Percentiles rank a stretch among this genome's conserved stretches.
These are phyloP conservation scores for Megalops cyprinoides DNA, from an alignment of 2,797 vertebrate species.

Conservation along the genomic window DNA sequence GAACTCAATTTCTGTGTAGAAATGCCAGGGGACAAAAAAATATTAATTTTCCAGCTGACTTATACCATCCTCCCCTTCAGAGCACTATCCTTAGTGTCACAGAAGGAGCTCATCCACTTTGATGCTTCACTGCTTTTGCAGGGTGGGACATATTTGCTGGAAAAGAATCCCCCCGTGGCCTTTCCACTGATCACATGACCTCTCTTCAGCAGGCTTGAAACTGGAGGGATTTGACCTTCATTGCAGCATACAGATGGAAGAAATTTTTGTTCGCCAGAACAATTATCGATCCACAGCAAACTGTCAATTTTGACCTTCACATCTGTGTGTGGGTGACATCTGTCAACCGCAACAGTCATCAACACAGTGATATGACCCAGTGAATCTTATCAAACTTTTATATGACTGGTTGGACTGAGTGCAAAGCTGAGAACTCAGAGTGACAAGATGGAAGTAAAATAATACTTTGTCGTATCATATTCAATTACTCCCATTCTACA, in stretches of 20 bases:
- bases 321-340: background rate
- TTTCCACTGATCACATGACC: background rate
- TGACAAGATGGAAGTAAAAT: background rate
- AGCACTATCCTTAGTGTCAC: background rate
- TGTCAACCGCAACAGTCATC: background rate
- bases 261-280: background rate
- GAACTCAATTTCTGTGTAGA: background rate
- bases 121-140: background rate
- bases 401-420: background rate
- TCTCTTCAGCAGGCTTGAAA: background rate
- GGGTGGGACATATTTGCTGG: too few relatives aligned
- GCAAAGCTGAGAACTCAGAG: background rate
- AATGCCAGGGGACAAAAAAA: background rate
- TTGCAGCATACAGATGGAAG: background rate
- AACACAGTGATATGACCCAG: background rate
- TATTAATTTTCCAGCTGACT: slow-evolving; percentile 11
- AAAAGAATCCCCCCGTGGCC: background rate
- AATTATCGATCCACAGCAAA: background rate
- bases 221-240: background rate
- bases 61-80: background rate
- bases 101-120: background rate
- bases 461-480: too few relatives aligned
- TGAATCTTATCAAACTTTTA: background rate
- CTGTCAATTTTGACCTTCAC: background rate
- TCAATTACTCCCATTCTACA: too few relatives aligned